These are phyloP conservation scores for Glaucopsyche alexis DNA, from an alignment of 2,888 invertebrate species.

Conservation along the genomic window DNA sequence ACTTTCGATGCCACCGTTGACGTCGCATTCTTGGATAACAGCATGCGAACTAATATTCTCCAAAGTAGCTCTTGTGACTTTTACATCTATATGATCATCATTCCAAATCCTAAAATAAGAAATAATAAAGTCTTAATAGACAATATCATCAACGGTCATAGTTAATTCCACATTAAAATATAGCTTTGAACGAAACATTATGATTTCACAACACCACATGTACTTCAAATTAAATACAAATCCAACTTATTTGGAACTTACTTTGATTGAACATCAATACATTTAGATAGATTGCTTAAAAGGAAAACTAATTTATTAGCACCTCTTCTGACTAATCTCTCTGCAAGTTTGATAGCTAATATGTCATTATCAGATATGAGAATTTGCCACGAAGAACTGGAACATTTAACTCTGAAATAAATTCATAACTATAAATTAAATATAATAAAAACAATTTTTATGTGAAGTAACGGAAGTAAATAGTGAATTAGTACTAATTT, in stretches of 20 bases:
- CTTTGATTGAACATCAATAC: neutral
- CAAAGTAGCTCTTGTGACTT: neutral
- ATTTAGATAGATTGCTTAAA: neutral
- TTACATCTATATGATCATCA: neutral
- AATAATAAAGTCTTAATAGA: neutral
- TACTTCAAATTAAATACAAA: too few relatives aligned
- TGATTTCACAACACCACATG: too few relatives aligned
- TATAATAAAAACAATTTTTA: neutral
- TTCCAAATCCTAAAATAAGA: constrained; percentile 10
- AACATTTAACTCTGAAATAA: neutral
- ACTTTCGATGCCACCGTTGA: neutral
- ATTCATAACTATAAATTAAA: neutral
- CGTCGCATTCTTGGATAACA: neutral
- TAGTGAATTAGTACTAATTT: neutral
- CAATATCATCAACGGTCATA: too few relatives aligned
- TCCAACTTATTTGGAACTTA: neutral
- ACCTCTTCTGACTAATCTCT: neutral
- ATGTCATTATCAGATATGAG: constrained; percentile 2
- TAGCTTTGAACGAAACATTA: too few relatives aligned
- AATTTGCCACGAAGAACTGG: neutral
- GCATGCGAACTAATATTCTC: neutral
- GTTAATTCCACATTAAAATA: neutral
- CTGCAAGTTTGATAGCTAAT: constrained; percentile 4
- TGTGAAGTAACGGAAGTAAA: neutral
- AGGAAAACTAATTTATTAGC: neutral